Evolutionary conservation across 2,797 vertebrate species (phyloP).

Genomic region (Pteropus rufus): DNA sequence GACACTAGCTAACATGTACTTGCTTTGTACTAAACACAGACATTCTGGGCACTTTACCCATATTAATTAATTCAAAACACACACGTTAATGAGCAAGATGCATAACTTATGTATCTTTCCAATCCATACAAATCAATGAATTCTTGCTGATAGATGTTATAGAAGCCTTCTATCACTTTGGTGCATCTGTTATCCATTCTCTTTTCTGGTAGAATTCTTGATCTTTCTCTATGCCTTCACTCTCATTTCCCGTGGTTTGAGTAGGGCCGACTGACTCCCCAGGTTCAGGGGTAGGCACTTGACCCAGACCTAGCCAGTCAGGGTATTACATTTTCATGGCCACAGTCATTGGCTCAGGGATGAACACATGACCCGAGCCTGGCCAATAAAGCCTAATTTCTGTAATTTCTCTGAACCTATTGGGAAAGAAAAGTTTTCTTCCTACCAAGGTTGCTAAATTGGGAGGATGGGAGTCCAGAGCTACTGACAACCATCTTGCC

Average conservation of each 20-base stretch:
- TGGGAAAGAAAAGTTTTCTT: not conserved
- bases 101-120: not conserved
- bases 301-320: not conserved
- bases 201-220: not conserved
- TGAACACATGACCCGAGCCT: not conserved
- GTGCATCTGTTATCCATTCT: not conserved
- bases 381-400: not conserved
- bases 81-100: not conserved
- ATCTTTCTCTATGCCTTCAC: not conserved
- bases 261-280: too few relatives aligned
- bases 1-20: not conserved
- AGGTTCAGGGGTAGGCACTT: not conserved
- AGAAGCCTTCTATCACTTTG: not conserved
- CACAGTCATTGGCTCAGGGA: not conserved
- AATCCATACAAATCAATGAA: not conserved
- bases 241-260: not conserved
- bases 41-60: not conserved
- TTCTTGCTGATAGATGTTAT: not conserved
- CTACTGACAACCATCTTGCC: accelerated
- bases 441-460: not conserved
- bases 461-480: not conserved
- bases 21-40: not conserved
- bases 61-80: not conserved
- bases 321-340: not conserved
- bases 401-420: not conserved